Conservation (phyloP, 2,888 invertebrate genomes). For the Philereme transversata region DNA sequence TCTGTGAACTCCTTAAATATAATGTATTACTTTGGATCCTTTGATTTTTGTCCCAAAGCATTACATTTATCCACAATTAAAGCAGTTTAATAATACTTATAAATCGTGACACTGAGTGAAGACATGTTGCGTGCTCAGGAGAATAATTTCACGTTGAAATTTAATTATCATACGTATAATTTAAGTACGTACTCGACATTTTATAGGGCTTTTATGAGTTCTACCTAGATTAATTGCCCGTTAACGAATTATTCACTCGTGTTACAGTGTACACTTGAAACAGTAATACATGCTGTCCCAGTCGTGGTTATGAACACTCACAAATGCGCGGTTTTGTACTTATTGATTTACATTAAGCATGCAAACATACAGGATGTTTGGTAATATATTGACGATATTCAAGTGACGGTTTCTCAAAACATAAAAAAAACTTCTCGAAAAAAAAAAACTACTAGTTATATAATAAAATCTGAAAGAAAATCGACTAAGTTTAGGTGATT, state of each 20-base stretch:
- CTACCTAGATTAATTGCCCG: slow-evolving; percentile 56
- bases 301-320: neutral
- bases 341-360: no score
- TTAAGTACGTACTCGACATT: slow-evolving; percentile 47
- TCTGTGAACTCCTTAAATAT: no score
- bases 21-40: neutral
- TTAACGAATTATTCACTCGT: slow-evolving; percentile 52
- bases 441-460: no score
- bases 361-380: no score
- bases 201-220: slow-evolving; percentile 50
- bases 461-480: no score
- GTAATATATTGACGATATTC: no score
- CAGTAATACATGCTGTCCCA: slow-evolving; percentile 12
- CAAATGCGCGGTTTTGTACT: neutral
- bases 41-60: neutral
- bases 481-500: no score
- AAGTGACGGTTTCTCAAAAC: no score
- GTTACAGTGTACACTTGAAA: slow-evolving; percentile 16
- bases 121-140: slow-evolving; percentile 27
- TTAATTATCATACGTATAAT: slow-evolving; percentile 49
- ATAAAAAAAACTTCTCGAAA: no score
- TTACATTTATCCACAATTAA: neutral
- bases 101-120: slow-evolving; percentile 9
- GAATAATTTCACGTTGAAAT: slow-evolving; percentile 37
- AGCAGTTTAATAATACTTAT: slow-evolving; percentile 1